Conservation (phyloP, 1,140 invertebrate species). For the Gonatopus flavifemur region DNA sequence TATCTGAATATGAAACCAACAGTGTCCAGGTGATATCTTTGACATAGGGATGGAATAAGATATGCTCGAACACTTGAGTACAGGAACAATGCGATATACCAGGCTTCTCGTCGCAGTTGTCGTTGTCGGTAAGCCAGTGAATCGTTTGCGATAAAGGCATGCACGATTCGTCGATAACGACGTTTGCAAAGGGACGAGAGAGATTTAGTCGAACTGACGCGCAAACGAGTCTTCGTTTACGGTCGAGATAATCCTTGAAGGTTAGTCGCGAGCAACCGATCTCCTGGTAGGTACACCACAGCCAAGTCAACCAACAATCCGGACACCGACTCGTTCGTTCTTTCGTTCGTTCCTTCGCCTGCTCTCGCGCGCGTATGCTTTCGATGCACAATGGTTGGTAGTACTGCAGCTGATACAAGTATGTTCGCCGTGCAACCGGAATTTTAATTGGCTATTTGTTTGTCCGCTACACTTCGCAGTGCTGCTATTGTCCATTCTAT, state of each 20-base stretch:
- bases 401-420: conserved; percentile 52
- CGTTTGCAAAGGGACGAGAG: conserved; percentile 17
- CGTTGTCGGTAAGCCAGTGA: too few relatives aligned
- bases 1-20: too few relatives aligned
- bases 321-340: conserved; percentile 26
- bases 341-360: too few relatives aligned
- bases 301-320: conserved; percentile 28
- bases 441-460: conserved; percentile 56
- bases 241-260: conserved; percentile 25
- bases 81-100: too few relatives aligned
- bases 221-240: conserved; percentile 28
- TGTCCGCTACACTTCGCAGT: conserved; percentile 48
- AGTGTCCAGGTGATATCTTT: too few relatives aligned
- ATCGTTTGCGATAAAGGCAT: conserved; percentile 19
- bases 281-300: conserved; percentile 22
- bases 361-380: conserved; percentile 37
- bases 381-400: conserved; percentile 45
- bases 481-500: conserved; percentile 44
- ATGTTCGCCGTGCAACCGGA: conserved; percentile 52
- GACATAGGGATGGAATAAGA: too few relatives aligned
- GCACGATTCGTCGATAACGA: conserved; percentile 30
- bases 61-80: too few relatives aligned
- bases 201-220: conserved; percentile 23
- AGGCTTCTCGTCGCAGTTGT: too few relatives aligned
- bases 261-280: conserved; percentile 33